Evolutionary conservation across 2,888 invertebrate genomes (phyloP).

Genomic region (Trichogramma evanescens): DNA sequence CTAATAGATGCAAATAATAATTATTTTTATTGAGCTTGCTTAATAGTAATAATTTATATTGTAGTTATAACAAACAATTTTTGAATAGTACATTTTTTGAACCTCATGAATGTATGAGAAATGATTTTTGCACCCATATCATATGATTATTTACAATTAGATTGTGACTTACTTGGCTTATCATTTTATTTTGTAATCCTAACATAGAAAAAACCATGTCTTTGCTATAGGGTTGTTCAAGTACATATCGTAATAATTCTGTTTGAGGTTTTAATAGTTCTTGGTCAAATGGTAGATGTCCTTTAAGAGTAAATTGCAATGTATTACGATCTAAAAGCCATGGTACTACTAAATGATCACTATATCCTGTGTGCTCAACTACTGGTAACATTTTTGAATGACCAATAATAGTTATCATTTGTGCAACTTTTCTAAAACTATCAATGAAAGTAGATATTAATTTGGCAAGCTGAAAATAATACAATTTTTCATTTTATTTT

Average conservation of each 20-base stretch:
- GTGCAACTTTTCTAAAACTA: conserved; percentile 86
- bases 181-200: conserved; percentile 82
- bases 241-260: conserved; percentile 75
- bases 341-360: conserved; percentile 77
- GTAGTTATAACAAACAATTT: conserved; percentile 15
- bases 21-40: too few relatives aligned
- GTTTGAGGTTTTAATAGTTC: conserved; percentile 85
- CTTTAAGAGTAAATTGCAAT: conserved; percentile 62
- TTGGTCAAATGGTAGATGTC: conserved; percentile 80
- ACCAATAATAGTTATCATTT: conserved; percentile 91
- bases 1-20: neutral
- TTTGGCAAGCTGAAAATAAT: conserved; percentile 64
- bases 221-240: conserved; percentile 90
- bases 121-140: neutral
- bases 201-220: conserved; percentile 96
- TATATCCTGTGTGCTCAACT: conserved; percentile 86
- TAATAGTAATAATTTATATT: conserved; percentile 3
- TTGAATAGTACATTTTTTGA: too few relatives aligned
- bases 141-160: neutral
- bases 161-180: neutral
- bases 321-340: conserved; percentile 88
- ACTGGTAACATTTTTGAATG: conserved; percentile 88
- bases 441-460: conserved; percentile 83
- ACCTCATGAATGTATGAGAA: too few relatives aligned
- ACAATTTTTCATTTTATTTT: conserved; percentile 3